These are phyloP conservation scores for Pantherophis guttatus DNA, from an alignment of 2,113 vertebrate genomes.

Conservation along the genomic window DNA sequence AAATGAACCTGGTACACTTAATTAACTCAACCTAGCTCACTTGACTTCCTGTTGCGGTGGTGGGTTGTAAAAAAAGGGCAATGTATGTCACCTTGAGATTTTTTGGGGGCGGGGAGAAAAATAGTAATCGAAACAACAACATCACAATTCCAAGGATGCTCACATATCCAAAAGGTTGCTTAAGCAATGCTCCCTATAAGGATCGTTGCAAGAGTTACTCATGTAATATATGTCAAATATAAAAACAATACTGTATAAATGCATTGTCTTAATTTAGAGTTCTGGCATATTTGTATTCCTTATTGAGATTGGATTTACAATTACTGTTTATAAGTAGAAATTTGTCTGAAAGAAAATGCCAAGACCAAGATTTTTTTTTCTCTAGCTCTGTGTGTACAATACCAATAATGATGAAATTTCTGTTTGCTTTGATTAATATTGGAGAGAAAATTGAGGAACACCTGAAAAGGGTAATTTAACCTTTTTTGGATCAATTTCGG, in stretches of 20 bases:
- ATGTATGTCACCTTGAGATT: background rate
- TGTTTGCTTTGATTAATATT: background rate
- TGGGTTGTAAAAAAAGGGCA: background rate
- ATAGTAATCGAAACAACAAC: background rate
- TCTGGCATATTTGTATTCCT: background rate
- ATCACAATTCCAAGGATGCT: background rate
- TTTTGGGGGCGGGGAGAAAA: background rate
- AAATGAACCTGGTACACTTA: background rate
- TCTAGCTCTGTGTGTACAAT: background rate
- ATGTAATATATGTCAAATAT: background rate
- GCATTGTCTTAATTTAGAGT: background rate
- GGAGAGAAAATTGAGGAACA: background rate
- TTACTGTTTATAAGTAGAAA: slow-evolving; percentile 3
- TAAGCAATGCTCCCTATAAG: background rate
- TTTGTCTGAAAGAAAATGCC: background rate
- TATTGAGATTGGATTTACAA: background rate
- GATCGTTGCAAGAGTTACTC: background rate
- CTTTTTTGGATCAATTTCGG: slow-evolving; percentile 16
- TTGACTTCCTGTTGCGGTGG: too few species aligned
- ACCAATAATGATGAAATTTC: background rate
- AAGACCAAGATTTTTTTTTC: background rate
- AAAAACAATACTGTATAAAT: background rate
- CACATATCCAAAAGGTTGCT: background rate
- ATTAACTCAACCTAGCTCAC: background rate
- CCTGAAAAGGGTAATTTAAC: slow-evolving; percentile 15